A percentile compares a stretch with the other conserved stretches of the same genome.
These are phyloP conservation scores for Gymnocypris eckloni DNA, from an alignment of 2,797 vertebrate species.

Conservation along the genomic window DNA sequence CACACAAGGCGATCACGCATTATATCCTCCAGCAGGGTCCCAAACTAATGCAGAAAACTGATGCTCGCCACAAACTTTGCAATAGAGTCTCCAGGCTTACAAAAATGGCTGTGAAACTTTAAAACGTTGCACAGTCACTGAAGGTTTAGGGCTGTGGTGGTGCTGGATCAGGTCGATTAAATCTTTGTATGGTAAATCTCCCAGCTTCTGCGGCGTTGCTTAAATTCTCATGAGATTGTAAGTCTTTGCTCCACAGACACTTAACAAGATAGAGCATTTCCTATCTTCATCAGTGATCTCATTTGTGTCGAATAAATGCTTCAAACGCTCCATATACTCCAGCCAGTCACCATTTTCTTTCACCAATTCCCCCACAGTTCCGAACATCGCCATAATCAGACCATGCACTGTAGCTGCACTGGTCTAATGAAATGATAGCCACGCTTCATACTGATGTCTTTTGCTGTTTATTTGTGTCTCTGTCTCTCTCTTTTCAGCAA, in stretches of 20 bases:
- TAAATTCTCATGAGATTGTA: slow-evolving; percentile 53
- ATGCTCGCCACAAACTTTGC: too few species aligned
- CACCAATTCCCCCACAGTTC: slow-evolving; percentile 37
- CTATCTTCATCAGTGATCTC: slow-evolving; percentile 17
- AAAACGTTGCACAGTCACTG: slow-evolving; percentile 31
- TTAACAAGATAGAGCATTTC: slow-evolving; percentile 23
- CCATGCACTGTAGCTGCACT: not conserved
- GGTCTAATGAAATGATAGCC: too few species aligned
- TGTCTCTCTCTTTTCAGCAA: too few species aligned
- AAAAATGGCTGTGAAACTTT: too few species aligned
- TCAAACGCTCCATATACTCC: slow-evolving; percentile 35
- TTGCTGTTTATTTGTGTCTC: too few species aligned
- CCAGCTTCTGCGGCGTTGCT: slow-evolving; percentile 23
- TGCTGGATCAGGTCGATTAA: slow-evolving; percentile 26
- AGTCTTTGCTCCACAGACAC: slow-evolving; percentile 42
- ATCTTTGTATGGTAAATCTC: slow-evolving; percentile 16
- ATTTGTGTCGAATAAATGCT: slow-evolving; percentile 36
- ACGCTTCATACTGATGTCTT: too few species aligned
- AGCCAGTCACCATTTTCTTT: slow-evolving; percentile 29
- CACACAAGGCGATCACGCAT: too few species aligned
- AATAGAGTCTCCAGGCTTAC: too few species aligned
- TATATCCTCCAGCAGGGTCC: too few species aligned
- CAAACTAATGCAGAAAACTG: too few species aligned
- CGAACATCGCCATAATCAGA: slow-evolving; percentile 4
- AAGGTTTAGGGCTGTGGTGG: slow-evolving; percentile 46